These are phyloP conservation scores for Philereme vetulata DNA, from an alignment of 2,888 invertebrate species.

Conservation along the genomic window DNA sequence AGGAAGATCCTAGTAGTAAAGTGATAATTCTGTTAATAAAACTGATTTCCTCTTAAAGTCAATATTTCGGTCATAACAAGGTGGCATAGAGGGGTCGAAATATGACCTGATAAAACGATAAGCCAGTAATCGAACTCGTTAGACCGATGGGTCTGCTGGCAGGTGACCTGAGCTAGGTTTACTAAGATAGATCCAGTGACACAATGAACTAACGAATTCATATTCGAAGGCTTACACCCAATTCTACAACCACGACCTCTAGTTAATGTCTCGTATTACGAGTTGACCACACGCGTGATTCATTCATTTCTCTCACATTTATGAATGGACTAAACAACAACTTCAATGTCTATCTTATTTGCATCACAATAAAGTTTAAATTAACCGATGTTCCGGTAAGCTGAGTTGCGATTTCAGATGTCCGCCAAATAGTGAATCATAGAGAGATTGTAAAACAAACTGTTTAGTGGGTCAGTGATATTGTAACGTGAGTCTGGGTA, in stretches of 20 bases:
- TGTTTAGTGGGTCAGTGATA: slow-evolving; percentile 36
- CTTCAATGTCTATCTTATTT: slow-evolving; percentile 7
- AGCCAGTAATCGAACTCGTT: no score
- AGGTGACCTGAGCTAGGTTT: no score
- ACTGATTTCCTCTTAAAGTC: no score
- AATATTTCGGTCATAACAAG: no score
- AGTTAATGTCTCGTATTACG: slow-evolving; percentile 5
- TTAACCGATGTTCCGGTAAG: slow-evolving; percentile 13
- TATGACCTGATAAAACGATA: no score
- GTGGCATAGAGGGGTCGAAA: no score
- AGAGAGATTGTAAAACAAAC: slow-evolving; percentile 37
- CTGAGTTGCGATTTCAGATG: slow-evolving; percentile 26
- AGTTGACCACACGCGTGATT: slow-evolving; percentile 53
- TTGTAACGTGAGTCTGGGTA: slow-evolving; percentile 29
- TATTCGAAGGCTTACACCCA: no score
- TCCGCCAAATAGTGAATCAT: slow-evolving; percentile 37
- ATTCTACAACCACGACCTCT: slow-evolving; percentile 14
- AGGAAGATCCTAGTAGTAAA: no score
- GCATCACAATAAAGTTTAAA: slow-evolving; percentile 11
- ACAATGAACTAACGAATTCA: no score
- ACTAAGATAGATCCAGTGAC: no score
- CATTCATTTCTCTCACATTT: slow-evolving; percentile 57
- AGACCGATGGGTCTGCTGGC: no score
- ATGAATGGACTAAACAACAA: slow-evolving; percentile 41
- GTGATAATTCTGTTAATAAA: no score